Evolutionary conservation across 92 coral and sea anemone species (phyloP).

Genomic region (Phenganax marumi): DNA sequence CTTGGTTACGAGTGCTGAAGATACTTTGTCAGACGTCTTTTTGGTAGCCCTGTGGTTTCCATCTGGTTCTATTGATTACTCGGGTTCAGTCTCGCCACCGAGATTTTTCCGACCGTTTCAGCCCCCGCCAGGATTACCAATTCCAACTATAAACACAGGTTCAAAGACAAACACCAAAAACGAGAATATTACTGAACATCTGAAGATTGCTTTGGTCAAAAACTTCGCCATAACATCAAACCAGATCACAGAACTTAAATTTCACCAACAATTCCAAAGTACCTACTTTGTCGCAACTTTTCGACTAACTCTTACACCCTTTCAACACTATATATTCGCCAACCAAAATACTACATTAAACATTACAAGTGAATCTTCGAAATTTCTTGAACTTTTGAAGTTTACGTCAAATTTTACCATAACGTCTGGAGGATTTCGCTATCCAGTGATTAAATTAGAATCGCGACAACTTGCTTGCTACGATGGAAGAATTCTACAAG

Average conservation of each 20-base stretch:
- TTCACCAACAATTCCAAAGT: not conserved
- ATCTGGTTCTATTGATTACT: not conserved
- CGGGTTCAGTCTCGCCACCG: not conserved
- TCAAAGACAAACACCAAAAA: not conserved
- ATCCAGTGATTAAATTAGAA: not conserved
- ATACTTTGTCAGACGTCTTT: not conserved
- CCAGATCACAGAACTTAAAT: not conserved
- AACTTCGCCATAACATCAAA: not conserved
- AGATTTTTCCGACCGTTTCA: no score
- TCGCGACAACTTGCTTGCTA: slow-evolving; percentile 20
- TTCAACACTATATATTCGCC: not conserved
- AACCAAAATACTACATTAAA: not conserved
- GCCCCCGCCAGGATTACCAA: no score
- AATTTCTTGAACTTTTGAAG: slow-evolving; percentile 11
- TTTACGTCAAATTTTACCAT: not conserved
- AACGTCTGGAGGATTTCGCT: not conserved
- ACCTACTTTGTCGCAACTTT: not conserved
- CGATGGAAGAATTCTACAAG: not conserved
- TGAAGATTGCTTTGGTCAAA: not conserved
- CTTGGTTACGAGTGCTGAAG: not conserved
- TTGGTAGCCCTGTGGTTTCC: slow-evolving; percentile 1
- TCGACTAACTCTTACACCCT: slow-evolving; percentile 8
- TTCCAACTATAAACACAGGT: no score
- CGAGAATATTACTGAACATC: not conserved
- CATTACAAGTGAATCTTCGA: not conserved